Evolutionary conservation across 2,113 vertebrate species (phyloP), one percentile per base, ranked within the genome.

Genomic region (Xenopus laevis): DNA sequence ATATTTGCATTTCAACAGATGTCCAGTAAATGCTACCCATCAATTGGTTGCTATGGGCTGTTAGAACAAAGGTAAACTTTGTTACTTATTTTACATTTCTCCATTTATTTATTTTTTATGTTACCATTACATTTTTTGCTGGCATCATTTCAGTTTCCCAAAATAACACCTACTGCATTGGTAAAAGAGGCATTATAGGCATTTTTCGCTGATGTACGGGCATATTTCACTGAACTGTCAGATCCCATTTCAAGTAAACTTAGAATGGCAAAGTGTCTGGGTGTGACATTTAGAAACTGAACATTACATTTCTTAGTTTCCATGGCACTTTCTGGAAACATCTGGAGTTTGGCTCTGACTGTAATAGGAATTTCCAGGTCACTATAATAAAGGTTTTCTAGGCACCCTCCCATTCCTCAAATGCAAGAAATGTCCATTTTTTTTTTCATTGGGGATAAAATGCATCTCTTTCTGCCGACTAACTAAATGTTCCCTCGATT

Each of bases 351-450:
- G 47, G 65, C 58, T 69, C 45, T 53, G 27, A 30, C 64, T 52
- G 44, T 27, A 68, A 58, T 75, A 68, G 58, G 65, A 75, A 75
- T 75, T 75, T 75, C 58, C 59, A 75, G 65, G 73, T 75, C 73
- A 69, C 66, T 8, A 20, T 59, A 40, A 71, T 58, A 74, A 52
- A 62, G 65, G 23, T 75, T 74, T 69, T 58, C 15, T 62, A 61
- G 20, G 66, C 40, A 62, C 65, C 65, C 73, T 69, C 73, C 73
- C 65, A 75, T 68, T 21, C 45, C 57, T 69, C 33, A 11, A 68
- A 59, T 2, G 58, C 62, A 69, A 75, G 73, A 75, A 68, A 69
- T 68, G n/a, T 45, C 73, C 73, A 75, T 69, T 75, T 69, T 63
- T 13, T n/a, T 23, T 10, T 50, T 2, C 11, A 50, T 13, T 50